Evolutionary conservation across 2,113 vertebrate genomes (phyloP).

Genomic region (Columbina picui): DNA sequence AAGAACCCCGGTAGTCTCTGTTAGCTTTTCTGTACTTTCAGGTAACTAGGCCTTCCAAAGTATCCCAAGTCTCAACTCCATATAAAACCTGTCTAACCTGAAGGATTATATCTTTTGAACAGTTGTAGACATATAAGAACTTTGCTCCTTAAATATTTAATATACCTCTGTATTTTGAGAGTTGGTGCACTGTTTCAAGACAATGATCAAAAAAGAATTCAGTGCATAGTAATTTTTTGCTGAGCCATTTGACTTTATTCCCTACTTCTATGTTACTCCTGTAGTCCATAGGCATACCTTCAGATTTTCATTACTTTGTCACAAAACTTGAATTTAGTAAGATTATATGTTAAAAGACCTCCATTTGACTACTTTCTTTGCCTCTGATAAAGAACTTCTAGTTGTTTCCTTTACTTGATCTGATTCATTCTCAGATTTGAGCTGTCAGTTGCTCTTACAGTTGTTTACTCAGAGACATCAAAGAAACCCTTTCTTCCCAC

Average conservation of each 20-base stretch:
- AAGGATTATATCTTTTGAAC: neutral
- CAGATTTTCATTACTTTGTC: neutral
- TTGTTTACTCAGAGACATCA: conserved; percentile 3
- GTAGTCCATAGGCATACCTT: neutral
- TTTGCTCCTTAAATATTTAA: conserved; percentile 32
- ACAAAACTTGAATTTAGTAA: neutral
- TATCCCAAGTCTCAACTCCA: neutral
- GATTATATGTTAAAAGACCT: neutral
- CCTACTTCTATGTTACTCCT: neutral
- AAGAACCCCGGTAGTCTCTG: neutral
- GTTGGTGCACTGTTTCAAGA: neutral
- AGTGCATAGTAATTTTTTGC: neutral
- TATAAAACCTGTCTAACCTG: neutral
- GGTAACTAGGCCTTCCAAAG: neutral
- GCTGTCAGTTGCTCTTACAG: neutral
- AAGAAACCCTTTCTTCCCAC: neutral
- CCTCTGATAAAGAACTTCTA: neutral
- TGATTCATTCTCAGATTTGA: neutral
- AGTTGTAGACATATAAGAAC: neutral
- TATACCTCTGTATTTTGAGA: neutral
- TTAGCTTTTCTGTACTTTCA: neutral
- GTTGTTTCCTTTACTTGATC: neutral
- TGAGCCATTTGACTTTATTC: neutral
- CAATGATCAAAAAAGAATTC: neutral
- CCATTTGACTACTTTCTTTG: neutral